A percentile compares a stretch with the other conserved stretches of the same genome.
phyloP scores from a whole-genome alignment of 1,140 invertebrate species.

The Drosophila setifemur region DNA sequence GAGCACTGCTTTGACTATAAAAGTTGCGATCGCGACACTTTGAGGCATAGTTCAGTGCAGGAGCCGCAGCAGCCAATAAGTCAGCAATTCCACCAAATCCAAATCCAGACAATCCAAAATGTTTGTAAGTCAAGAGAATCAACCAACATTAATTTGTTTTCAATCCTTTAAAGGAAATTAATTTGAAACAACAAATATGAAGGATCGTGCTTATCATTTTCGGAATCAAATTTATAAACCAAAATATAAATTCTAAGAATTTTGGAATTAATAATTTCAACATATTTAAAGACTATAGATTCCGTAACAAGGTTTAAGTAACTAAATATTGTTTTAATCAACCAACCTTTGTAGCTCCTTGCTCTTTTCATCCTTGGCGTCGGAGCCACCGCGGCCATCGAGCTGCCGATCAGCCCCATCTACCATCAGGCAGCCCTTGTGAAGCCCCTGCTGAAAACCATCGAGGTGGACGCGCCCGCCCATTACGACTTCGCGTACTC shows the following conservation, averaged over 20 bases:
- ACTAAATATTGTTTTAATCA: too few species aligned
- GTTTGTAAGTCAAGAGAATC: constrained; percentile 63
- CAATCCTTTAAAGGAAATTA: too few species aligned
- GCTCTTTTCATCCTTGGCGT: constrained; percentile 66
- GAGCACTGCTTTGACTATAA: constrained; percentile 57
- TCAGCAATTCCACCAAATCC: constrained; percentile 15
- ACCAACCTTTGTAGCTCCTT: constrained; percentile 64
- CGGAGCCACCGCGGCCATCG: constrained; percentile 70
- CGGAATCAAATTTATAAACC: not conserved
- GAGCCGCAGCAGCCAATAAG: constrained; percentile 59
- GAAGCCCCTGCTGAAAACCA: constrained; percentile 82
- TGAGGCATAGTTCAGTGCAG: constrained; percentile 78
- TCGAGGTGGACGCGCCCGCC: constrained; percentile 84
- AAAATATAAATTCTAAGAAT: not conserved
- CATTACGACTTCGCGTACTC: constrained; percentile 84
- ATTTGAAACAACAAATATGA: too few species aligned
- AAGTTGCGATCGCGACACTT: constrained; percentile 69
- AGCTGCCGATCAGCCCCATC: constrained; percentile 56
- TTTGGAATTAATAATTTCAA: too few species aligned
- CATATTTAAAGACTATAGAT: too few species aligned
- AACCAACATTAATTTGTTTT: too few species aligned
- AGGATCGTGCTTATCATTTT: too few species aligned
- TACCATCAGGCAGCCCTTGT: constrained; percentile 59
- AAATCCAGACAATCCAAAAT: constrained; percentile 49
- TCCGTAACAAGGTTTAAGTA: too few species aligned